phyloP scores from a whole-genome alignment of 2,113 vertebrate genomes.

The Rhegmatorhina hoffmannsi region DNA sequence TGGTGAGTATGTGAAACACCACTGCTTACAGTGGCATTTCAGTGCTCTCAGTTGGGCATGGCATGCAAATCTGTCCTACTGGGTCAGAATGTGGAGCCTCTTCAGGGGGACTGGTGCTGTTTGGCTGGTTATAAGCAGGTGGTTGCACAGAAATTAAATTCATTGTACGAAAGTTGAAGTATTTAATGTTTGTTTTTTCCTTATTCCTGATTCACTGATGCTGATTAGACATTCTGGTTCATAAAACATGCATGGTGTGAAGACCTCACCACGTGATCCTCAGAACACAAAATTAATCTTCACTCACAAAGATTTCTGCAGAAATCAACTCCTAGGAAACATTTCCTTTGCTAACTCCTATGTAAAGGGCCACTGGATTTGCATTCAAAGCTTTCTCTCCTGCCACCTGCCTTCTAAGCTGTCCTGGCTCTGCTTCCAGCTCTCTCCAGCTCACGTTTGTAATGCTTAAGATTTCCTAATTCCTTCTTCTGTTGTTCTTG shows the following conservation, averaged over 20 bases:
- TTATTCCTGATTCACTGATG: not conserved
- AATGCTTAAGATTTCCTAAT: not conserved
- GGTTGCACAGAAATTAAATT: not conserved
- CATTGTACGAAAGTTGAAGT: not conserved
- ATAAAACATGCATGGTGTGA: not conserved
- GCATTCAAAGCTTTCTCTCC: not conserved
- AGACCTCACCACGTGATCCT: not conserved
- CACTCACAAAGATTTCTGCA: not conserved
- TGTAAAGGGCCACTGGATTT: not conserved
- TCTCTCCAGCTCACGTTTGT: not conserved
- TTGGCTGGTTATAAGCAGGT: not conserved
- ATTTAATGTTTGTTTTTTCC: not conserved
- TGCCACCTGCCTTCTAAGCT: not conserved
- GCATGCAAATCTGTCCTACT: not conserved
- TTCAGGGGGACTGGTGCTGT: not conserved
- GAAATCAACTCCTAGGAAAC: not conserved
- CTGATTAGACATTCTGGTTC: not conserved
- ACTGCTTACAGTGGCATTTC: not conserved
- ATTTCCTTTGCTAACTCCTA: not conserved
- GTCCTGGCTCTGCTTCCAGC: not conserved
- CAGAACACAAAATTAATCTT: not conserved
- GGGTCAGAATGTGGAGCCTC: not conserved
- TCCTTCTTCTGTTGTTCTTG: not conserved
- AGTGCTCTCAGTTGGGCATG: not conserved
- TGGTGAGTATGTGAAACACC: not conserved